Percentiles rank a stretch among this genome's conserved stretches.
Conservation (phyloP, 1,140 invertebrate species). For the Drosophila subpulchrella region DNA sequence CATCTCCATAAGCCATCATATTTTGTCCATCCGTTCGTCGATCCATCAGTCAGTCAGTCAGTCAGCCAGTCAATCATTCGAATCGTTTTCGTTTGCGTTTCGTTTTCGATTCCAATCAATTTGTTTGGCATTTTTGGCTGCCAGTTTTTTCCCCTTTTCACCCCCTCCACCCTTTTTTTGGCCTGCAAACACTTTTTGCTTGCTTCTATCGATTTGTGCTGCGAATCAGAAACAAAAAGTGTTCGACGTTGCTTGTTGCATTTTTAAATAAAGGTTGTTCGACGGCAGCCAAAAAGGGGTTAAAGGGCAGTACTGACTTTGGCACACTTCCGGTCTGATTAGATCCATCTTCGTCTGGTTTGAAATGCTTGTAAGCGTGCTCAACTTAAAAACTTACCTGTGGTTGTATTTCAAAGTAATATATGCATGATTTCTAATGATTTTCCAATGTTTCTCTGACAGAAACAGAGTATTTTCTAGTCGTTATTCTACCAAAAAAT, state of each 20-base stretch:
- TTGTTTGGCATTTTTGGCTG: slow-evolving; percentile 82
- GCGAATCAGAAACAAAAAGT: slow-evolving; percentile 33
- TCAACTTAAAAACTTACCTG: neutral
- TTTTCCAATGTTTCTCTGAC: too few species aligned
- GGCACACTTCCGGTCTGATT: slow-evolving; percentile 17
- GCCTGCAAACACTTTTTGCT: slow-evolving; percentile 35
- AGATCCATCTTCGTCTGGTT: slow-evolving; percentile 20
- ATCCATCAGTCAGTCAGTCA: slow-evolving; percentile 54
- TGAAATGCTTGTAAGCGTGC: slow-evolving; percentile 9
- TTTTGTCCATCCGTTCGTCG: slow-evolving; percentile 25
- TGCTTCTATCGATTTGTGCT: slow-evolving; percentile 58
- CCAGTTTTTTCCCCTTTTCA: slow-evolving; percentile 16
- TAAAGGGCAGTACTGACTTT: slow-evolving; percentile 2
- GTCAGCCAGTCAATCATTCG: slow-evolving; percentile 78
- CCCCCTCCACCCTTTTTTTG: slow-evolving; percentile 6
- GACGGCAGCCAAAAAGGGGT: neutral
- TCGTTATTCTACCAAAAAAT: neutral
- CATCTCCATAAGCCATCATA: slow-evolving; percentile 38
- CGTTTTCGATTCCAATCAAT: slow-evolving; percentile 83
- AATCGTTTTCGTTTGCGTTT: slow-evolving; percentile 82
- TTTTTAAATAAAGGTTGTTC: slow-evolving; percentile 65
- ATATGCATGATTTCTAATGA: too few species aligned
- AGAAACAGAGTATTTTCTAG: neutral
- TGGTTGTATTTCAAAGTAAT: too few species aligned
- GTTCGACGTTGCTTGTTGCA: slow-evolving; percentile 68